Evolutionary conservation across 2,797 vertebrate genomes (phyloP), one percentile per base, ranked within the genome.

Genomic region (Monodelphis domestica): DNA sequence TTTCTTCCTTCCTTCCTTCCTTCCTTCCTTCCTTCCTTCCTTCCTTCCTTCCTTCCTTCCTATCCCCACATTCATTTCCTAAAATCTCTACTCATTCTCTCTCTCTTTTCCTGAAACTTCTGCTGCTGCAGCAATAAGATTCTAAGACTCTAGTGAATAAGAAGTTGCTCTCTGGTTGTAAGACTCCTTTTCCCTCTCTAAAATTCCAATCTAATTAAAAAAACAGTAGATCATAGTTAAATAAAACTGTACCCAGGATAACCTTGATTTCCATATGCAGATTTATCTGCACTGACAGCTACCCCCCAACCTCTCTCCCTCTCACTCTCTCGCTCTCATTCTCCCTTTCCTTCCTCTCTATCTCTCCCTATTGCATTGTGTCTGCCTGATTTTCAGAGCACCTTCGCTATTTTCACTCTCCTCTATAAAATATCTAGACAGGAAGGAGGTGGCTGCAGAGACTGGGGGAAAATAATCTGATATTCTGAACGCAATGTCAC

Each of bases 181-280:
- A 97, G 96, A 97, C 97, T 97, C 95, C 92, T 96, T 93, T 98
- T 96, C 96, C 95, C 97, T 97, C 97, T 97, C 98, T 98, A 97
- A 96, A 98, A 97, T 98, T 98, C 98, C 98, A 95, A 95, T 98
- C 98, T 98, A 98, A 98, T 99, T 98, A 98, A 98, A 98, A 98
- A 98, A 98, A 70, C 98, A 98, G 98, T 98, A 98, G 98, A 98
- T 98, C 98, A 98, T 98, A 98, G 98, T 99, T 99, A 98, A 99
- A 99, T 99, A 98, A 98, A 98, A 99, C 98, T 98, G 98, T 98
- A 99, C 98, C 98, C 98, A 98, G 98, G 98, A 98, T 99, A 99
- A 99, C 98, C 98, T 98, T 99, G 97, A 99, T 99, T 99, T 99
- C 99, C 99, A 99, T 99, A 99, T 99, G 99, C 99, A 99, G 99